Conservation (phyloP, 2,888 invertebrate species). For the Meteorus cinctellus region DNA sequence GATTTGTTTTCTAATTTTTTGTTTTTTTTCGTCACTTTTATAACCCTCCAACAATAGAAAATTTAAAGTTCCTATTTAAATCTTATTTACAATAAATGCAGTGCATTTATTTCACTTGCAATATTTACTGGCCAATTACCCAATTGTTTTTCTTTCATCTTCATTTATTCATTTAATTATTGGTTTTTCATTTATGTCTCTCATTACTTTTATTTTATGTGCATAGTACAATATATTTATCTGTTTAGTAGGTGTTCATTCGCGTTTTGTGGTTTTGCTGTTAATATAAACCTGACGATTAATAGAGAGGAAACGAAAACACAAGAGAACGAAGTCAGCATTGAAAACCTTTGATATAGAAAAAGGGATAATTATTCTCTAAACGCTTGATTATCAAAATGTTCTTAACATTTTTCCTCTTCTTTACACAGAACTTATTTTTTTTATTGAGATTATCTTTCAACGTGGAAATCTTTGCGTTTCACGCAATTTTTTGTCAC, state of each 20-base stretch:
- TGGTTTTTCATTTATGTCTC: background rate
- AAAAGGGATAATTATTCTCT: too few relatives aligned
- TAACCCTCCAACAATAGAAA: background rate
- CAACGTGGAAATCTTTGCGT: too few relatives aligned
- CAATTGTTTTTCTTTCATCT: background rate
- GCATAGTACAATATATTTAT: background rate
- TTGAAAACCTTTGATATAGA: too few relatives aligned
- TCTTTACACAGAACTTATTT: too few relatives aligned
- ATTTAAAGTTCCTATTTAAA: background rate
- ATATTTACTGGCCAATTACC: background rate
- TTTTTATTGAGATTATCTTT: too few relatives aligned
- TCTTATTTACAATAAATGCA: constrained; percentile 7
- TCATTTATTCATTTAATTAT: background rate
- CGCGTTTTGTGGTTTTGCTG: background rate
- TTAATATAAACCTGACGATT: background rate
- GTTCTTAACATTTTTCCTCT: too few relatives aligned
- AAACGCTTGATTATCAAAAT: too few relatives aligned
- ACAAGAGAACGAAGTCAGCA: background rate
- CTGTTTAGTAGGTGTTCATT: background rate
- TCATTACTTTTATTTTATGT: background rate
- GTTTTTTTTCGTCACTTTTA: too few relatives aligned
- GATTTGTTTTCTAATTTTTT: background rate
- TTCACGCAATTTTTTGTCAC: too few relatives aligned
- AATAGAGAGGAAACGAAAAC: background rate
- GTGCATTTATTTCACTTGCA: background rate